Evolutionary conservation across 1,140 invertebrate genomes (phyloP).

Genomic region (Sipha flava): DNA sequence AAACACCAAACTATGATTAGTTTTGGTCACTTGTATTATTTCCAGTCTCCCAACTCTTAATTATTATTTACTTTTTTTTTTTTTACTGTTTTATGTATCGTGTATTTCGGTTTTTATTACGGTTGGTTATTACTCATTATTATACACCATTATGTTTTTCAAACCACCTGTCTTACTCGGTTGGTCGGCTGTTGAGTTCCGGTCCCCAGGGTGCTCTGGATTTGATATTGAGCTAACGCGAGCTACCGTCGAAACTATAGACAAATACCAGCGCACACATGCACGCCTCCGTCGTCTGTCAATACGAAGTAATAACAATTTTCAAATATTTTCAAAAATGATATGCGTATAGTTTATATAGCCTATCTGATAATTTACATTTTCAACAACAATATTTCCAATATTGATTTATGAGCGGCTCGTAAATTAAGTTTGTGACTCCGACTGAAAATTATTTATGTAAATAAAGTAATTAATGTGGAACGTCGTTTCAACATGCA

Average conservation of each 20-base stretch:
- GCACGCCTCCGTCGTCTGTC: background rate
- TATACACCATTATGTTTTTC: background rate
- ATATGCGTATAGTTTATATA: too few relatives aligned
- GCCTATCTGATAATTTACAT: background rate
- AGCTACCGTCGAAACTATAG: background rate
- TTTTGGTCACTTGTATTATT: background rate
- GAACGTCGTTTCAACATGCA: background rate
- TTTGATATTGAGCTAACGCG: background rate
- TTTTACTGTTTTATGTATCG: background rate
- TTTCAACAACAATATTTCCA: background rate
- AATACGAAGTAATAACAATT: background rate
- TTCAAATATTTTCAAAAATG: background rate
- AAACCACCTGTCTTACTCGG: background rate
- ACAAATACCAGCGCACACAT: too few relatives aligned
- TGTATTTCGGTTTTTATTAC: background rate
- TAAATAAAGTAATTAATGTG: background rate
- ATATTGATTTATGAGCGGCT: background rate
- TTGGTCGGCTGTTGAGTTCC: background rate
- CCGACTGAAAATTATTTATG: background rate
- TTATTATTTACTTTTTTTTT: background rate
- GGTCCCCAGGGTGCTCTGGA: background rate
- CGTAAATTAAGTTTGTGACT: background rate
- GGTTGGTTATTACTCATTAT: background rate
- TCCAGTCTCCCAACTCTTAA: too few relatives aligned
- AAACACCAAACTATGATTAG: background rate